Conservation (phyloP, 53 echinoderm and acorn worm species). For the Paelopatides confundens region DNA sequence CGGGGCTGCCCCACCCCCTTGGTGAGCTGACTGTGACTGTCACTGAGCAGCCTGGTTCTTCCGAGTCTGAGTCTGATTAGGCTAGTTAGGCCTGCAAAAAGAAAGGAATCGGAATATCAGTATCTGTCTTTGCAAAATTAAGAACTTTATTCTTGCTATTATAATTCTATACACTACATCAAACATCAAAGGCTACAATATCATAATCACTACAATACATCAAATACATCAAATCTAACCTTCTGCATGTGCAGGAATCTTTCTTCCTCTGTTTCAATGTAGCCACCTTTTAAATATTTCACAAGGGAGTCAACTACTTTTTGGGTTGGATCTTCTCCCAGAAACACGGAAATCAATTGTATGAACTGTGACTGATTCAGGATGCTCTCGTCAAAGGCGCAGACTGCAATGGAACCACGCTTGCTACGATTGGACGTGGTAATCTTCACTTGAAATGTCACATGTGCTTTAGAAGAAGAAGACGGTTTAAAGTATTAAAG, state of each 20-base stretch:
- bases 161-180: too few relatives aligned
- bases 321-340: constrained; percentile 78
- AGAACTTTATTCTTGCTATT: too few relatives aligned
- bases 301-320: constrained; percentile 70
- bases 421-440: constrained; percentile 75
- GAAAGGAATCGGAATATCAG: too few relatives aligned
- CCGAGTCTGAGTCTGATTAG: too few relatives aligned
- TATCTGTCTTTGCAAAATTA: too few relatives aligned
- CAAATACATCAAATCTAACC: constrained; percentile 50
- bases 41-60: too few relatives aligned
- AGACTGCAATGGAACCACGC: constrained; percentile 89
- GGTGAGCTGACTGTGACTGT: too few relatives aligned
- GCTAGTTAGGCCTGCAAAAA: too few relatives aligned
- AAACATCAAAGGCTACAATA: too few relatives aligned
- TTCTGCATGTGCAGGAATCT: constrained; percentile 86
- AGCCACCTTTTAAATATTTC: constrained; percentile 84
- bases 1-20: too few relatives aligned
- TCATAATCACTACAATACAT: background rate
- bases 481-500: background rate
- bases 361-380: constrained; percentile 94
- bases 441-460: constrained; percentile 79
- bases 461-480: constrained; percentile 29
- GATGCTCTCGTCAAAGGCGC: constrained; percentile 93
- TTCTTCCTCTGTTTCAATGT: constrained; percentile 97
- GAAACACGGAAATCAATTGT: constrained; percentile 85